Conservation (phyloP, 2,797 vertebrate genomes). For the Phaenicophaeus curvirostris region DNA sequence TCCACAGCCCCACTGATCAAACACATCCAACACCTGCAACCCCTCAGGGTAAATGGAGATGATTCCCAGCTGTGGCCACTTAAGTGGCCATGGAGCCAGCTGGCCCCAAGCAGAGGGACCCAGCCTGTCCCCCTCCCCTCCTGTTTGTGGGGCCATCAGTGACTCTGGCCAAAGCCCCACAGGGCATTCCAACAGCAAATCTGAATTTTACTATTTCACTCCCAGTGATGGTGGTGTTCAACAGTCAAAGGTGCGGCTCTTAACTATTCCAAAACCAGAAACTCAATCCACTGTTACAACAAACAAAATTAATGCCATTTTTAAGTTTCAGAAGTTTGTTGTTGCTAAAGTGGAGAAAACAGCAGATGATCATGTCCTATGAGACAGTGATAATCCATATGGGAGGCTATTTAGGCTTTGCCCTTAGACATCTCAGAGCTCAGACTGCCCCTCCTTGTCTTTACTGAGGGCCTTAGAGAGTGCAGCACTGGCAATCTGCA, state of each 20-base stretch:
- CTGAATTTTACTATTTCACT: not conserved
- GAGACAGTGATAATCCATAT: not conserved
- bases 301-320: not conserved
- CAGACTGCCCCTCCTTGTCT: not conserved
- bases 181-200: not conserved
- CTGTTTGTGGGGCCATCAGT: rapidly evolving
- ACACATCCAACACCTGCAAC: not conserved
- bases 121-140: not conserved
- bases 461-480: not conserved
- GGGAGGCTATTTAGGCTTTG: not conserved
- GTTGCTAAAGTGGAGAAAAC: not conserved
- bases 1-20: not conserved
- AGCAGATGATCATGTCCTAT: not conserved
- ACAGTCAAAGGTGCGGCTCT: not conserved
- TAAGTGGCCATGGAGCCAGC: not conserved
- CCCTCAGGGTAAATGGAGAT: not conserved
- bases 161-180: not conserved
- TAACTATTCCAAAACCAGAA: not conserved
- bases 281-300: not conserved
- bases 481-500: not conserved
- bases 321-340: not conserved
- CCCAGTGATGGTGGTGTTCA: not conserved
- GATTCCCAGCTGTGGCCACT: not conserved
- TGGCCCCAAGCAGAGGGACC: rapidly evolving
- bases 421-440: not conserved